phyloP scores from a whole-genome alignment of 2,113 vertebrate species.

The Chiloscyllium plagiosum region DNA sequence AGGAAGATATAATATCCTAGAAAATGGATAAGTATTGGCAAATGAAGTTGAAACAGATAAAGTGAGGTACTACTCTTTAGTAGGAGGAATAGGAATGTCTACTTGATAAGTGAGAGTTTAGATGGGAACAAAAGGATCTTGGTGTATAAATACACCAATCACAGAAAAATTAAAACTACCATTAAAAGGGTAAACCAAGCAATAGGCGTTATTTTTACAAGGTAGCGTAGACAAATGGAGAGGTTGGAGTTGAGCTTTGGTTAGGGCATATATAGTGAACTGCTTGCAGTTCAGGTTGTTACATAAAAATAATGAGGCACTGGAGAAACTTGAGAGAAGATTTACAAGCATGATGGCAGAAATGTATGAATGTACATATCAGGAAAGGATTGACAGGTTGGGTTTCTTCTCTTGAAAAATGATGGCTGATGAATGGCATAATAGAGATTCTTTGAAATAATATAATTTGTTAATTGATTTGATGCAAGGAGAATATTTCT shows the following conservation, averaged over 20 bases:
- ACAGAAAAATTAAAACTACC: too few relatives aligned
- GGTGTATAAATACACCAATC: background rate
- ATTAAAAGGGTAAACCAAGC: background rate
- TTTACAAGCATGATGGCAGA: too few relatives aligned
- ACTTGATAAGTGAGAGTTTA: background rate
- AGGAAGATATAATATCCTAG: background rate
- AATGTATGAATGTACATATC: too few relatives aligned
- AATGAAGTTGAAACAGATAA: background rate
- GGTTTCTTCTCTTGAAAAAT: too few relatives aligned
- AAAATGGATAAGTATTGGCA: background rate
- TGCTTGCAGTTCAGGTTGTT: background rate
- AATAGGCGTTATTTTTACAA: background rate
- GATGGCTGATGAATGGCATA: too few relatives aligned
- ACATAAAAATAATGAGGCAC: background rate
- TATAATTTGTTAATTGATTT: too few relatives aligned
- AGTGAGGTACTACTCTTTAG: background rate
- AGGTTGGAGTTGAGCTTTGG: too few relatives aligned
- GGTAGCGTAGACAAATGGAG: too few relatives aligned
- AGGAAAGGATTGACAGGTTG: too few relatives aligned
- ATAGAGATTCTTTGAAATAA: too few relatives aligned
- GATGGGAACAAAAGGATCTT: background rate
- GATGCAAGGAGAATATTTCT: background rate
- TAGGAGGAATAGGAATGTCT: background rate
- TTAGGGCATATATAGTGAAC: background rate
- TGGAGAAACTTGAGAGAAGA: too few relatives aligned